Evolutionary conservation across 2,888 invertebrate genomes (phyloP), one percentile per base, ranked within the genome.

Genomic region (Diloba caeruleocephala): DNA sequence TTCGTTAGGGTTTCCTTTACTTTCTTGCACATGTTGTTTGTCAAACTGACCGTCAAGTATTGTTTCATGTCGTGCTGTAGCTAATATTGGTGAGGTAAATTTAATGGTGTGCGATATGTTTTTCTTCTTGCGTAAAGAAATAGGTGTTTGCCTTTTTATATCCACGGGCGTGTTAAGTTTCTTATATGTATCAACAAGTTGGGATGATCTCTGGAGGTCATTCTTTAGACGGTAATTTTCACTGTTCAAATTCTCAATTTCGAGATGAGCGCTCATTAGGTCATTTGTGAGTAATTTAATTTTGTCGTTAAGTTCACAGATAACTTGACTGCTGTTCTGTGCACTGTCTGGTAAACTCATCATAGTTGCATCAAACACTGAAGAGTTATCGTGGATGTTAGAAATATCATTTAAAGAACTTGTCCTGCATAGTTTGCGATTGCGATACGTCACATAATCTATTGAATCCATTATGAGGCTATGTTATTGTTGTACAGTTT

Each of bases 341-440:
- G 12, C 6, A 7, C 37, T 38, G 12, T 38, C 37, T 23, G 37
- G 37, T 38, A 38, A 14, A 14, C 37, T 38, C 26, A 38, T 23
- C 37, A 26, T 38, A 14, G 37, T 38, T 9, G 37, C 9, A 13
- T 38, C 26, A 38, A 38, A 38, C 26, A 38, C 26, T 17, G 17
- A 17, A 17, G 17, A 17, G 5, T 17, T 17, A 17, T 13, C 9
- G 13, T 26, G 10, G 9, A n/a, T 26, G 3, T 26, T 26, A 29
- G 12, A 29, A 12, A 9, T 5, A 6, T 29, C 29, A 12, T 10
- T 9, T 29, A 29, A 9, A 6, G 29, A 29, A 13, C 13, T 29
- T 29, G 13, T 12, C 7, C 13, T 29, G 13, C 12, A 4, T 4
- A 12, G 10, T 29, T 29, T 29, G 4, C 29, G 29, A 13, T 3